Conservation (phyloP, 2,888 invertebrate species). For the Dolichopus griseipennis region DNA sequence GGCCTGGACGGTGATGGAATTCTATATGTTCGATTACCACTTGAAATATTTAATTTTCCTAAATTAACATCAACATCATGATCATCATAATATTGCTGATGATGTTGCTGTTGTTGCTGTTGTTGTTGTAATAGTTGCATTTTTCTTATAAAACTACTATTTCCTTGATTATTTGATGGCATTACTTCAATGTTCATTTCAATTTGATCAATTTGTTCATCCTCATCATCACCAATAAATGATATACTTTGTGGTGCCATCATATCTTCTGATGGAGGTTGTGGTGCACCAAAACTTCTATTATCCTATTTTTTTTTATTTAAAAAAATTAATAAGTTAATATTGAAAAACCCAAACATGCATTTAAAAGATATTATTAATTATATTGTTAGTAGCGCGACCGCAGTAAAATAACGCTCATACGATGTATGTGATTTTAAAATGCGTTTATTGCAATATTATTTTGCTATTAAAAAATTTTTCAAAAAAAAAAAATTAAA, state of each 20-base stretch:
- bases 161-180: conserved; percentile 29
- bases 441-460: too few relatives aligned
- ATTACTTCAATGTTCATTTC: conserved; percentile 41
- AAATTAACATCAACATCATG: conserved; percentile 57
- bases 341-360: too few relatives aligned
- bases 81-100: conserved; percentile 20
- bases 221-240: conserved; percentile 69
- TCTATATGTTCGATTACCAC: conserved; percentile 79
- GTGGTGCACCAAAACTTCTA: conserved; percentile 25
- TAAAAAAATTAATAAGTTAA: too few relatives aligned
- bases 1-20: conserved; percentile 82
- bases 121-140: conserved; percentile 27
- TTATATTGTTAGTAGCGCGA: background rate
- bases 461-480: too few relatives aligned
- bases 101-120: conserved; percentile 23
- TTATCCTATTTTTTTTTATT: conserved; percentile 26
- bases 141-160: conserved; percentile 28
- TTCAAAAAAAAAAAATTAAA: too few relatives aligned
- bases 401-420: background rate
- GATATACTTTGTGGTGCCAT: conserved; percentile 93
- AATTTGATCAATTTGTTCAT: conserved; percentile 43
- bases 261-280: conserved; percentile 67
- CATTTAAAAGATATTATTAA: too few relatives aligned
- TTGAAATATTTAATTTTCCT: conserved; percentile 72
- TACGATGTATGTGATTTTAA: too few relatives aligned